Percentiles rank a stretch among this genome's conserved stretches.
These are phyloP conservation scores for Pteronura brasiliensis DNA, from an alignment of 2,113 vertebrate genomes.

Conservation along the genomic window DNA sequence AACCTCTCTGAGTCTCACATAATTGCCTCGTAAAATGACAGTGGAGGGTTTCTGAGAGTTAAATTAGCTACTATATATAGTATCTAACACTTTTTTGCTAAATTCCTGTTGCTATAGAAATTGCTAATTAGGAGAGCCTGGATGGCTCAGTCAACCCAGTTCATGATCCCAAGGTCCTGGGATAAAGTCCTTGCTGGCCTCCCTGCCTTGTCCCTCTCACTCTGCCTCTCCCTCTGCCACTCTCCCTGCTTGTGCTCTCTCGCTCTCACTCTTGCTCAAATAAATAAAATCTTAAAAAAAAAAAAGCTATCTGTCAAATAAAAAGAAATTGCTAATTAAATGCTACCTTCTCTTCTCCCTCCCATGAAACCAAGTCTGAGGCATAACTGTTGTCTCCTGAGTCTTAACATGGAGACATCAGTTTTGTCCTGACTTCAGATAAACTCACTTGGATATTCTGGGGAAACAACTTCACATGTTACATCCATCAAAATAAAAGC, in stretches of 20 bases:
- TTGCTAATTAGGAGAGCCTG: background rate
- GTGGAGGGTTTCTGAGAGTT: background rate
- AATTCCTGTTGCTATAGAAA: background rate
- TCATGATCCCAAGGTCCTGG: background rate
- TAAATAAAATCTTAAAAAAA: background rate
- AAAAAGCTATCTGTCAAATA: background rate
- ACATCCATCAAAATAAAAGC: background rate
- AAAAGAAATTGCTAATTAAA: background rate
- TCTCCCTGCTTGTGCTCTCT: background rate
- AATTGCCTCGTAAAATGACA: background rate
- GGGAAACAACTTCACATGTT: background rate
- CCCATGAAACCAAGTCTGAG: slow-evolving; percentile 53
- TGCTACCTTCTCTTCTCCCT: background rate
- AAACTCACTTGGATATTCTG: background rate
- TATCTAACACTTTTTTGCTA: background rate
- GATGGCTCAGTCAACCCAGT: background rate
- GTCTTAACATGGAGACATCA: slow-evolving; percentile 27
- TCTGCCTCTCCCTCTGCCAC: background rate
- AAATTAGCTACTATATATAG: background rate
- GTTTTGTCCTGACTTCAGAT: background rate
- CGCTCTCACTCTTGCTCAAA: background rate
- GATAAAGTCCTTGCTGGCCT: background rate
- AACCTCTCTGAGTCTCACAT: background rate
- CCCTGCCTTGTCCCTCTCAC: background rate
- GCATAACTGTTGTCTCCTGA: slow-evolving; percentile 52